Evolutionary conservation across 2,797 vertebrate genomes (phyloP), one percentile per base, ranked within the genome.

Genomic region (Erethizon dorsatum): DNA sequence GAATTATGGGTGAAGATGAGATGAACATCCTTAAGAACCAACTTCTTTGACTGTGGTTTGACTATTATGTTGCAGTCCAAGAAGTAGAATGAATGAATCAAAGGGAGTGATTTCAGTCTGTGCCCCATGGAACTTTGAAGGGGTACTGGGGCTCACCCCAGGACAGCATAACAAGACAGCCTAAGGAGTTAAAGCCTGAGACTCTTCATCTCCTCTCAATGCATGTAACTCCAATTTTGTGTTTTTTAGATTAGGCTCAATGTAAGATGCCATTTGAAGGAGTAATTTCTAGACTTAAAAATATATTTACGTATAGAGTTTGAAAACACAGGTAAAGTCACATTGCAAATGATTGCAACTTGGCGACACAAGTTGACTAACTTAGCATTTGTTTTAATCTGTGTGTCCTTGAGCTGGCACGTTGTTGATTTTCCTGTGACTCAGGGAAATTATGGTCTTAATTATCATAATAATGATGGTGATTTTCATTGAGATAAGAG

Each of bases 401-500:
- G 14, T 31, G 80, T 96, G 94, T 41, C 94, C 85, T 85, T 91
- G 56, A 88, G 26, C 41, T 78, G 11, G 28, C n/a, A 33, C 18
- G 71, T 24, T 22, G 50, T 71, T 88, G 83, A 75, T 89, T 96
- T 93, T 82, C 80, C 63, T 57, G 75, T 52, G 90, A 82, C 75
- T 84, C 22, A 0, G 33, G 56, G 61, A 96, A 83, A 94, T 92
- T 82, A 50, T 6, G 17, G 54, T 65, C 47, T 90, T 82, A 84
- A 95, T 96, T 94, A 87, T 52, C 37, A 33, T 73, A 83, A 83
- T 84, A 83, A 89, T 87, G 65, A 65, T 91, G 26, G 50, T 90
- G 52, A 83, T 92, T 95, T 92, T 90, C 69, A 47, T 18, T n/a
- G 96, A 94, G 80, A 88, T 50, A 47, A 96, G 59, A 89, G 5